phyloP scores from a whole-genome alignment of 1,140 invertebrate genomes.

The Drosophila pachea region DNA sequence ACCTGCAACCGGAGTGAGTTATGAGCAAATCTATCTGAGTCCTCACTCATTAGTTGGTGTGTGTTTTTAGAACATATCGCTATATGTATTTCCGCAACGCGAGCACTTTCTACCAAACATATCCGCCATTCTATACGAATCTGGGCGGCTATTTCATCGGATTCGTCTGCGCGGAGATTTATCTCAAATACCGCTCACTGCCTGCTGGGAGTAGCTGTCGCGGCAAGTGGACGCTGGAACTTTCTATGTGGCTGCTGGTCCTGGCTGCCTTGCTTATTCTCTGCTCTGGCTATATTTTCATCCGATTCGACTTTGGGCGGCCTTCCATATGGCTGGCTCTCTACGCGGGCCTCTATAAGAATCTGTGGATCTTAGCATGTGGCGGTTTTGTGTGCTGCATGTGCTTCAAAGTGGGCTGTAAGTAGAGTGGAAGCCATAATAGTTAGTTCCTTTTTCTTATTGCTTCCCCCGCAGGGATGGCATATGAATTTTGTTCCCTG shows the following conservation, averaged over 20 bases:
- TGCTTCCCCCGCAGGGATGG: conserved; percentile 42
- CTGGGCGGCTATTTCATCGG: conserved; percentile 69
- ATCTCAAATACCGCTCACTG: conserved; percentile 39
- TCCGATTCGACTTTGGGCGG: conserved; percentile 56
- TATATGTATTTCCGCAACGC: conserved; percentile 64
- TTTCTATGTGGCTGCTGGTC: conserved; percentile 52
- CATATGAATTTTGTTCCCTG: conserved; percentile 52
- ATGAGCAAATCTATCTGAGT: neutral
- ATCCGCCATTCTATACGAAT: conserved; percentile 69
- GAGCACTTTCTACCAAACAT: conserved; percentile 61
- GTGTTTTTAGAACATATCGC: conserved; percentile 54
- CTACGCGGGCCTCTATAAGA: conserved; percentile 68
- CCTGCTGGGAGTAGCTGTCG: neutral
- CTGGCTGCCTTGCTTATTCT: conserved; percentile 40
- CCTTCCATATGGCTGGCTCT: conserved; percentile 69
- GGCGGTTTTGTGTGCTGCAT: conserved; percentile 56
- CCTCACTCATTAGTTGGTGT: neutral
- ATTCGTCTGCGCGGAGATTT: conserved; percentile 58
- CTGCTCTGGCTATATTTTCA: conserved; percentile 64
- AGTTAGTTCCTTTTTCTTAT: neutral
- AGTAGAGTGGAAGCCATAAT: conserved; percentile 6
- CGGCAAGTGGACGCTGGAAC: conserved; percentile 38
- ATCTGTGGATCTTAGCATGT: conserved; percentile 64
- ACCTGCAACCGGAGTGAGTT: conserved; percentile 80
- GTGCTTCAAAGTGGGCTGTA: conserved; percentile 68